Base-by-base conservation (phyloP, 2,113 vertebrate species). In the Xerus inauris region DNA sequence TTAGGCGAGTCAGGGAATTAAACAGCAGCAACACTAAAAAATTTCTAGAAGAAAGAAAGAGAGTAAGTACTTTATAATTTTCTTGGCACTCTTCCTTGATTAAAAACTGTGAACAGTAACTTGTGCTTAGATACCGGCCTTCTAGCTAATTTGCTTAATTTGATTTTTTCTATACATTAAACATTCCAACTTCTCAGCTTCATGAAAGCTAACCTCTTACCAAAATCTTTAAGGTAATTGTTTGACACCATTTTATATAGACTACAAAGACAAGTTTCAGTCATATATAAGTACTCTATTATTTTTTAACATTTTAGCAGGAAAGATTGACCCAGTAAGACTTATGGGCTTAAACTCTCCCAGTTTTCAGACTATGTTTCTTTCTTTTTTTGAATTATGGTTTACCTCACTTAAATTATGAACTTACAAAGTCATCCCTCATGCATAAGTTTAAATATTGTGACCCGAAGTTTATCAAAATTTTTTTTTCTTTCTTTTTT, bases 11-110 rank as follows among this genome's bases (percentile, higher is more conserved):
- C 96, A 98, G 99, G 90, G 99, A 99, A 97, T 97, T 99, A 97
- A 99, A 99, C 98, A 99, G 99, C 99, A 99, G 99, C 98, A 99
- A 99, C 98, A 99, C 99, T 32, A 99, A 99, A 98, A 99, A 99
- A 98, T 99, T 99, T 98, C 98, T 99, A 96, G 99, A 99, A 97
- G 99, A 99, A 98, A 99, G 99, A 97, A 99, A 99, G 98, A 98
- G 99, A 99, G 99, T 99, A 97, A 86, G 99, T 99, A 97, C 81
- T 83, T 95, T 71, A 94, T 49, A 49, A 73, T 69, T 91, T 84
- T 83, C 51, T 94, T 83, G 30, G 19, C 40, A 76, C 6, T 69
- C 30, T 81, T 94, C 35, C 40, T 97, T 94, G 85, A 42, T 16
- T 51, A 79, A 81, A 96, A 71, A 20, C 49, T 45, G 1, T 81